Evolutionary conservation across 1,140 invertebrate genomes (phyloP), one percentile per base, ranked within the genome.

Genomic region (Ylistrum balloti): DNA sequence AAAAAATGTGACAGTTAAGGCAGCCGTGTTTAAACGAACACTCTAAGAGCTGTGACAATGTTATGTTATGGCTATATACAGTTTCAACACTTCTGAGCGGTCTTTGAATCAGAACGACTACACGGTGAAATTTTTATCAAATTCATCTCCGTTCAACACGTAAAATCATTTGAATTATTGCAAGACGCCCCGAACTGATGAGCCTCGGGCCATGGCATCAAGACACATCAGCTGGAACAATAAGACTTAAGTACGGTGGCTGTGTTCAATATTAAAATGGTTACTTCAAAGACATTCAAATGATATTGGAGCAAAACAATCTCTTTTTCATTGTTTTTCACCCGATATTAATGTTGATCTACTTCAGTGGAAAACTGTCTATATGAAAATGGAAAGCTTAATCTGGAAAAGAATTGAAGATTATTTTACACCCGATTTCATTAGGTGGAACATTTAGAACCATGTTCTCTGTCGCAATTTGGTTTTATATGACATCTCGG

Each of bases 351-450:
- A 87, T 87, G 86, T n/a, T 38, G 35, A 87, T 87, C 35, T 38
- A 35, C 33, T 87, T 87, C n/a, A 34, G 86, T 28, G 7, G 22
- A 28, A 87, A 87, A 87, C 35, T 35, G 86, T 87, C 86, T 87
- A 35, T 87, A 87, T 28, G n/a, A 87, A 38, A 38, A 87, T 35
- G 5, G 33, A 87, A 87, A 38, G 33, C 33, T 38, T 34, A 35
- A 38, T 35, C 33, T 87, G 86, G 35, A 35, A 35, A 87, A 87
- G 86, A 33, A 87, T 34, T 87, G 33, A 87, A 34, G 86, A 87
- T 87, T 87, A 87, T 35, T 87, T 87, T 87, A 35, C 86, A 87
- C 86, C 7, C 33, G 86, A 87, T 87, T 87, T 87, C 86, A 87
- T 87, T 87, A 87, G 35, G 86, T 87, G n/a, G 86, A 28, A 33